Base-by-base conservation (phyloP, 2,113 vertebrate species). In the Misgurnus mizolepis region DNA sequence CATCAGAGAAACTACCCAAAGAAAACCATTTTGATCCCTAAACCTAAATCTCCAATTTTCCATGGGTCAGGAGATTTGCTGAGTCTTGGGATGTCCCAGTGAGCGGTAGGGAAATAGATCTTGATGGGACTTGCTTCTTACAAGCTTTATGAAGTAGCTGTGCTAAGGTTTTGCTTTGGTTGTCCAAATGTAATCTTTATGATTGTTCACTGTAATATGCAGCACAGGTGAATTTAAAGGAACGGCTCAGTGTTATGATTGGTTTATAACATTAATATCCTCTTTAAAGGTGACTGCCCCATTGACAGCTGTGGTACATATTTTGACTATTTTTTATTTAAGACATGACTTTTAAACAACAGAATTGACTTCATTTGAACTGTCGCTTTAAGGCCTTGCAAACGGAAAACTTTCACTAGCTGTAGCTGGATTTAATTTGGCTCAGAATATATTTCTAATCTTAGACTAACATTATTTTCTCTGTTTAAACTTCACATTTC, bases 11-110 rank as follows among this genome's bases (percentile, higher is more conserved):
- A 84, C 86, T 71, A 89, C 87, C 87, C 88, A 87, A 89, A 91
- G 88, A 90, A 90, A 91, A 89, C 84, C 80, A 83, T 84, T 85
- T 84, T 83, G 83, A 85, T 87, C 86, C 83, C 82, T 87, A 86
- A 83, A 87, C 80, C 87, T 90, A 87, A 89, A 89, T 88, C 85
- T 87, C 87, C 50, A 49, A 83, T 90, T 89, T 92, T 91, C 87
- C 88, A 88, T 86, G 86, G 83, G 86, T 75, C 84, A 86, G 84
- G 82, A 86, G 55, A 74, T 79, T 83, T 82, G 84, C 81, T 53
- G 58, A 88, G 80, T 77, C 78, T 80, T 84, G 88, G 89, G 90
- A 87, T 90, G 89, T 91, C 86, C 86, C 86, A 82, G 71, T 87
- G 81, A 82, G 61, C 84, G 60, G 85, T 91, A 91, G 90, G 87